Evolutionary conservation across 2,797 vertebrate species (phyloP).

Genomic region (Adelosebastes latens): DNA sequence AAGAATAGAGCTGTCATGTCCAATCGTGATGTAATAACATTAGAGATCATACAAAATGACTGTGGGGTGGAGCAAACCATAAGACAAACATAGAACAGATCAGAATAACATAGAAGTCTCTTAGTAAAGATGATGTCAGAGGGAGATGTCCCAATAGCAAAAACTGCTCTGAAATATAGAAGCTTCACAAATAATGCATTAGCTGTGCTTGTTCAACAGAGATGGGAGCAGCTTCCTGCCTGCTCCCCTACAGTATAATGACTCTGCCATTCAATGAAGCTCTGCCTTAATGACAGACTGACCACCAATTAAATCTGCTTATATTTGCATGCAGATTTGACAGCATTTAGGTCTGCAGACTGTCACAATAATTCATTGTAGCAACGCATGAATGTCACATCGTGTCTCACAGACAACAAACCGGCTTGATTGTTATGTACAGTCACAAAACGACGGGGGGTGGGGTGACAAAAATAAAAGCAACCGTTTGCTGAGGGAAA

Average conservation of each 20-base stretch:
- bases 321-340: conserved; percentile 3
- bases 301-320: conserved; percentile 26
- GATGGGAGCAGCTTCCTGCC: conserved; percentile 47
- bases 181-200: conserved; percentile 75
- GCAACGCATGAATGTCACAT: conserved; percentile 24
- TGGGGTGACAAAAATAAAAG: conserved; percentile 44
- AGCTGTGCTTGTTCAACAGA: conserved; percentile 48
- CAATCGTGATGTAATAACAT: neutral
- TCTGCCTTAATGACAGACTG: conserved; percentile 27
- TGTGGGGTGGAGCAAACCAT: neutral
- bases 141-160: conserved; percentile 27
- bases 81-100: neutral
- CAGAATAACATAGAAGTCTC: neutral
- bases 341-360: neutral
- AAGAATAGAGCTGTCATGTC: neutral
- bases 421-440: conserved; percentile 8
- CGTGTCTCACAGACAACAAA: conserved; percentile 4
- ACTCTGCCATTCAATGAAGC: conserved; percentile 23
- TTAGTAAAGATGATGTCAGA: conserved; percentile 33
- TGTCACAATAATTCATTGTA: neutral
- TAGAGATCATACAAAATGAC: neutral
- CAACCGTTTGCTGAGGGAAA: conserved; percentile 54
- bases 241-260: conserved; percentile 1
- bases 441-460: conserved; percentile 9
- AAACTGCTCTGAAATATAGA: conserved; percentile 48